phyloP scores from a whole-genome alignment of 2,888 invertebrate genomes.

The Gnatocerus cornutus region DNA sequence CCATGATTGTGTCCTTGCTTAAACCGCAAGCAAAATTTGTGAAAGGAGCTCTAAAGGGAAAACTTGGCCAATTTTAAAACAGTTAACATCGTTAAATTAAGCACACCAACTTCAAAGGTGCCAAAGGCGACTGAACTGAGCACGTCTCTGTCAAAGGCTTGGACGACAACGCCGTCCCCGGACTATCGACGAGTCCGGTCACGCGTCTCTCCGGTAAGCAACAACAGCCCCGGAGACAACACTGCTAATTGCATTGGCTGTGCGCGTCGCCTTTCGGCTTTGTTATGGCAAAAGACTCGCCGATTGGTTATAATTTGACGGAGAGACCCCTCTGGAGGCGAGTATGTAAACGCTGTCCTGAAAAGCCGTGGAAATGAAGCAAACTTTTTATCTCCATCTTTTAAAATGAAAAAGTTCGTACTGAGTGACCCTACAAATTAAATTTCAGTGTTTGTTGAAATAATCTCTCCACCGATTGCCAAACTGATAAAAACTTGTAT shows the following conservation, averaged over 20 bases:
- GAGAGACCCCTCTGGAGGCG: conserved; percentile 25
- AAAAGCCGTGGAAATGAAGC: too few species aligned
- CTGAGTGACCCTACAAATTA: too few species aligned
- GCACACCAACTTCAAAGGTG: conserved; percentile 68
- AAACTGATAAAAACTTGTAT: too few species aligned
- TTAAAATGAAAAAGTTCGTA: too few species aligned
- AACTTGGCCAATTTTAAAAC: conserved; percentile 64
- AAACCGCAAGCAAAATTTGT: conserved; percentile 49
- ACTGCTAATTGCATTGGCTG: conserved; percentile 69
- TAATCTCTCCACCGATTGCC: too few species aligned
- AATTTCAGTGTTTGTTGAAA: too few species aligned
- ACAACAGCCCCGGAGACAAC: conserved; percentile 69
- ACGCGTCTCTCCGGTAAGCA: conserved; percentile 69
- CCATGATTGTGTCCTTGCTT: conserved; percentile 52
- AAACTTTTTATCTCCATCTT: too few species aligned
- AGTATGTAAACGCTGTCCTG: neutral
- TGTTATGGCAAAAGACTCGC: conserved; percentile 59
- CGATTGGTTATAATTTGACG: conserved; percentile 60
- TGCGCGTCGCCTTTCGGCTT: conserved; percentile 61
- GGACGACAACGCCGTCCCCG: conserved; percentile 42
- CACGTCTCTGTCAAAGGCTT: conserved; percentile 64
- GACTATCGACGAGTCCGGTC: conserved; percentile 63
- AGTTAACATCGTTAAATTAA: conserved; percentile 68
- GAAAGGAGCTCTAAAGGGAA: conserved; percentile 51
- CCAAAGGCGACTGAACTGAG: conserved; percentile 59